Conservation (phyloP, 1,140 invertebrate genomes). For the Phymastichus coffea region DNA sequence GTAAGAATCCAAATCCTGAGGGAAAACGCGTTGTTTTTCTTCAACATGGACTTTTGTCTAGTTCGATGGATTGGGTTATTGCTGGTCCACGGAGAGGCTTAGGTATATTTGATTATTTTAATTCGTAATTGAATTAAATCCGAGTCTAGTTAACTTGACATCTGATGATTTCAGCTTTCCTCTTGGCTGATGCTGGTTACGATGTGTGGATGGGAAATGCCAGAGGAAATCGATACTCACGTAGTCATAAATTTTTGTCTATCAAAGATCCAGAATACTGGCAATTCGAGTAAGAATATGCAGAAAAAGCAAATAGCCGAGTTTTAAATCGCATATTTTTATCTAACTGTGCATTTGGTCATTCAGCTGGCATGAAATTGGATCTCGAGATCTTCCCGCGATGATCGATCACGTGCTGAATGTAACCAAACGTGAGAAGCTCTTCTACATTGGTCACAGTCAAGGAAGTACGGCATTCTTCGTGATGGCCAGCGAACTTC, state of each 20-base stretch:
- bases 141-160: neutral
- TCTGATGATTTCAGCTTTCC: slow-evolving; percentile 57
- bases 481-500: slow-evolving; percentile 51
- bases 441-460: slow-evolving; percentile 65
- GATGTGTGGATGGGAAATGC: slow-evolving; percentile 78
- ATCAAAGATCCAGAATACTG: slow-evolving; percentile 64
- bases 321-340: neutral
- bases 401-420: slow-evolving; percentile 48
- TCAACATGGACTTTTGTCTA: slow-evolving; percentile 31
- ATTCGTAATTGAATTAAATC: no score
- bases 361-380: slow-evolving; percentile 54
- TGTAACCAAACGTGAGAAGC: slow-evolving; percentile 50
- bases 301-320: neutral
- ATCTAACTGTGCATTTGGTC: slow-evolving; percentile 9
- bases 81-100: slow-evolving; percentile 28
- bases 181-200: slow-evolving; percentile 70
- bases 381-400: slow-evolving; percentile 29
- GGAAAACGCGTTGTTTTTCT: slow-evolving; percentile 22
- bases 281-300: slow-evolving; percentile 67
- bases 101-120: slow-evolving; percentile 18
- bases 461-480: slow-evolving; percentile 66
- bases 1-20: slow-evolving; percentile 3
- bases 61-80: slow-evolving; percentile 30
- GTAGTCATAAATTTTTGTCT: slow-evolving; percentile 42
- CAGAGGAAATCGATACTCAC: slow-evolving; percentile 67